phyloP scores from a whole-genome alignment of 2,797 vertebrate species.

The Pipistrellus kuhlii region DNA sequence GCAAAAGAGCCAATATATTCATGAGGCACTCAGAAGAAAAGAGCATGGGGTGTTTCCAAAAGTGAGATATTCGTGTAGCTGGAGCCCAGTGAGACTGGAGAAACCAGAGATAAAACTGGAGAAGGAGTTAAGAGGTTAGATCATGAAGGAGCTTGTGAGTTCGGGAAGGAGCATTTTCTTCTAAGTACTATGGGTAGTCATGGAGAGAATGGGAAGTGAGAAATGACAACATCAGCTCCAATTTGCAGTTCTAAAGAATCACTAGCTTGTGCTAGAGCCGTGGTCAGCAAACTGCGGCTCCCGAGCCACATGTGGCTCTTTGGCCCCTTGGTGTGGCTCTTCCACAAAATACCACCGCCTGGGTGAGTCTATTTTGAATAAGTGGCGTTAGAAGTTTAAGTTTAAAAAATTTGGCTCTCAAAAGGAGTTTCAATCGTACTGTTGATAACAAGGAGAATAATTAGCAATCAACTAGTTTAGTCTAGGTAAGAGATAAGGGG shows the following conservation, averaged over 20 bases:
- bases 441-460: neutral
- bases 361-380: too few species aligned
- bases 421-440: too few species aligned
- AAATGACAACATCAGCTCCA: neutral
- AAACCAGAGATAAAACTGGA: neutral
- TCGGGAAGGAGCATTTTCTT: neutral
- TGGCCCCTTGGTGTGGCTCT: too few species aligned
- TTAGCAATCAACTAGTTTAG: neutral
- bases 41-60: neutral
- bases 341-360: too few species aligned
- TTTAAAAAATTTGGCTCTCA: too few species aligned
- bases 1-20: neutral
- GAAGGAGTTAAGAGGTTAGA: too few species aligned
- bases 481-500: neutral
- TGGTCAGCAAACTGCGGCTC: too few species aligned
- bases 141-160: too few species aligned
- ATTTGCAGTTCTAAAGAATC: neutral
- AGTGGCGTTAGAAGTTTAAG: too few species aligned
- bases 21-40: neutral
- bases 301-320: too few species aligned
- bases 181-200: neutral
- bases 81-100: neutral
- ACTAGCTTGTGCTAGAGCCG: neutral
- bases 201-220: too few species aligned
- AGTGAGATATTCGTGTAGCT: neutral